These are phyloP conservation scores for Teleogryllus occipitalis DNA, from an alignment of 1,140 invertebrate species.

Conservation along the genomic window DNA sequence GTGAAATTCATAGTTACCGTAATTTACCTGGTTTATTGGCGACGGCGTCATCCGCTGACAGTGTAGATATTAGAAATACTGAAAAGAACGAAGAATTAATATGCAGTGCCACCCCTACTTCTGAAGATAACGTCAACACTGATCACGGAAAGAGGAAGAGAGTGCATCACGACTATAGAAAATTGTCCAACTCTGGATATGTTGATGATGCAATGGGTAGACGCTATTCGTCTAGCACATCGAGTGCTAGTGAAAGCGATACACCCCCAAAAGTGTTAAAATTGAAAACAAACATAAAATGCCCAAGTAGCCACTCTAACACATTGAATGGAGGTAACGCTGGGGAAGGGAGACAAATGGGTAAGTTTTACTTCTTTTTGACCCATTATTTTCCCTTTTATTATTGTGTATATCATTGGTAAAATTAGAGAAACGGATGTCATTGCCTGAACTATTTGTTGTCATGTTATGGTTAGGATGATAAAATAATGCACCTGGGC, in stretches of 20 bases:
- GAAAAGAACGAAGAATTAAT: slow-evolving; percentile 14
- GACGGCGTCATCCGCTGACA: slow-evolving; percentile 21
- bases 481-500: no score
- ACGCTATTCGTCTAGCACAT: slow-evolving; percentile 22
- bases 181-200: slow-evolving; percentile 27
- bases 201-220: slow-evolving; percentile 26
- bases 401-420: no score
- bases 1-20: slow-evolving; percentile 25
- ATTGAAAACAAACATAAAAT: slow-evolving; percentile 8
- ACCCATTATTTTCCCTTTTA: no score
- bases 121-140: slow-evolving; percentile 16
- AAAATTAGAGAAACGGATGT: no score
- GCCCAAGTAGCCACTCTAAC: not conserved
- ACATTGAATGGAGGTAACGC: not conserved
- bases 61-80: slow-evolving; percentile 10
- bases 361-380: not conserved
- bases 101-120: not conserved
- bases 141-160: slow-evolving; percentile 25
- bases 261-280: slow-evolving; percentile 15
- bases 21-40: slow-evolving; percentile 26
- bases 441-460: no score
- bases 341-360: slow-evolving; percentile 2
- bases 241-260: slow-evolving; percentile 22
- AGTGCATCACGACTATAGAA: slow-evolving; percentile 26
- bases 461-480: no score